phyloP scores from a whole-genome alignment of 2,888 invertebrate genomes.

The Tupiocoris notatus region DNA sequence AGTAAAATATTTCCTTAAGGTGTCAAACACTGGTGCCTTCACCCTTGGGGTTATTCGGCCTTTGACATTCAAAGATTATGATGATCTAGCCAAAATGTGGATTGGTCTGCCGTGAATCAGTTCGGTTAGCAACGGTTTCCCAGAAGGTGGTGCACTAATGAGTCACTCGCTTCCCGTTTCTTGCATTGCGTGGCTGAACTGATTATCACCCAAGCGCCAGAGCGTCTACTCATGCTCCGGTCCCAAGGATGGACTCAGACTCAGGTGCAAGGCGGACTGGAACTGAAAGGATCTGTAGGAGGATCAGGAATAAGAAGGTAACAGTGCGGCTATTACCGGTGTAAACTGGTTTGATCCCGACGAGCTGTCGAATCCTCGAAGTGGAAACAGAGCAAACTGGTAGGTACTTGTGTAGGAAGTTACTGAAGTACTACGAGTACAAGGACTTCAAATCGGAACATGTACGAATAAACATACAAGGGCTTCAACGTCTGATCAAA shows the following conservation, averaged over 20 bases:
- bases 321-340: constrained; percentile 27
- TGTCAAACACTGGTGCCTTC: too few species aligned
- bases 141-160: not conserved
- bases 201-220: not conserved
- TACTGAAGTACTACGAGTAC: not conserved
- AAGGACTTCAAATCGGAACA: not conserved
- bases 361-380: constrained; percentile 8
- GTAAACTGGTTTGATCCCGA: constrained; percentile 33
- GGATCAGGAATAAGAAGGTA: constrained; percentile 20
- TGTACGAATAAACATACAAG: not conserved
- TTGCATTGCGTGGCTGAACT: too few species aligned
- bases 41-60: too few species aligned
- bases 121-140: too few species aligned
- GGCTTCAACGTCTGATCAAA: too few species aligned
- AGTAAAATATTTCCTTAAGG: too few species aligned
- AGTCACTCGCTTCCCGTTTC: not conserved
- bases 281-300: not conserved
- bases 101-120: too few species aligned
- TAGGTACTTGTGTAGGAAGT: not conserved
- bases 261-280: not conserved
- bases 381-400: not conserved
- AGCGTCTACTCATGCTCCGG: not conserved
- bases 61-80: too few species aligned
- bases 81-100: too few species aligned
- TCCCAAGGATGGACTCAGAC: too few species aligned